Conservation (phyloP, 2,797 vertebrate genomes). For the Phataginus tetradactyla region DNA sequence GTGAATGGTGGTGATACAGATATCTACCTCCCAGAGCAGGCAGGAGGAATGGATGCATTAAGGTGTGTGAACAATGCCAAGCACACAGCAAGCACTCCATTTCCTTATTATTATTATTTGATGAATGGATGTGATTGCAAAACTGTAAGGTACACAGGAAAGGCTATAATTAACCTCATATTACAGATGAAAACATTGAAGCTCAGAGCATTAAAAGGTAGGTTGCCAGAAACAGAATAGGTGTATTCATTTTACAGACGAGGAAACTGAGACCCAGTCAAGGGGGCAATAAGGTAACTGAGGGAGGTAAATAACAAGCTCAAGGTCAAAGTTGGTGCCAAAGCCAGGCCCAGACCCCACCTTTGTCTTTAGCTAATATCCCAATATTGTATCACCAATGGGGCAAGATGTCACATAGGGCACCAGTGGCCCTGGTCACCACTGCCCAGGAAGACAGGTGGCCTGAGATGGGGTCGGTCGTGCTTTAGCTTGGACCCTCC, state of each 20-base stretch:
- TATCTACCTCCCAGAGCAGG: background rate
- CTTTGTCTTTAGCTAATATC: background rate
- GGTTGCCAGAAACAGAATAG: background rate
- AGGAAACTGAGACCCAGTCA: background rate
- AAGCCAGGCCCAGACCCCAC: background rate
- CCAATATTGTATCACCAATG: background rate
- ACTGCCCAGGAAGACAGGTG: constrained; percentile 89
- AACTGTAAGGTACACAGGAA: background rate
- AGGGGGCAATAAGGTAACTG: no score
- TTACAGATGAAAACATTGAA: background rate
- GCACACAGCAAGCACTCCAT: accelerated
- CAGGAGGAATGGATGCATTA: background rate
- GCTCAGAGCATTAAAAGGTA: background rate
- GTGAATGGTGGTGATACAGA: background rate
- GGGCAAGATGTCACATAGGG: background rate
- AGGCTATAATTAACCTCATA: background rate
- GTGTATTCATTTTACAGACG: background rate
- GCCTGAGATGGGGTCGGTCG: constrained; percentile 87
- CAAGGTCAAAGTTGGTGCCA: background rate
- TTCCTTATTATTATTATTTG: background rate
- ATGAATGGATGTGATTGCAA: background rate
- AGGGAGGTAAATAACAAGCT: background rate
- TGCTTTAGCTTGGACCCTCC: constrained; percentile 90
- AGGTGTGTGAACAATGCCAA: accelerated
- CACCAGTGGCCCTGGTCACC: constrained; percentile 68